A percentile compares a stretch with the other conserved stretches of the same genome.
Conservation (phyloP, 2,888 invertebrate species). For the Apamea crenata region DNA sequence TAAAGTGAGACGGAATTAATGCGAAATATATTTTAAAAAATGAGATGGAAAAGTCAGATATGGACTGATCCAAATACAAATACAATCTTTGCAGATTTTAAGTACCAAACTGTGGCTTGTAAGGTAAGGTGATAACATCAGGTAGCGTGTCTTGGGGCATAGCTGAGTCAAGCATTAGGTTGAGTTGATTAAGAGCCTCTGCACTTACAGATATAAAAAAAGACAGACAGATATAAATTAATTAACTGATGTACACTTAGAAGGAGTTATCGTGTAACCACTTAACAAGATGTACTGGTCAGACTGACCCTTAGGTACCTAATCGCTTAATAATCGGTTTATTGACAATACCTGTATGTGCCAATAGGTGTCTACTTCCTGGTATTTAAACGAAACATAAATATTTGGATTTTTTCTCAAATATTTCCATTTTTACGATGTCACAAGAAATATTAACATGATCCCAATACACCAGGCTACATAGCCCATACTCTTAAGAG, state of each 20-base stretch:
- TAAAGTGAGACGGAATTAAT: background rate
- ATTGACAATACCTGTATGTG: background rate
- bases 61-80: background rate
- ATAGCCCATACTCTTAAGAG: background rate
- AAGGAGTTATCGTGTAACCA: background rate
- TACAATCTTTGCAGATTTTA: background rate
- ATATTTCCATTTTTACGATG: background rate
- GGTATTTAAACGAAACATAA: slow-evolving; percentile 7
- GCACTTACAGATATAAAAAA: background rate
- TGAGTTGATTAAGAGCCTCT: background rate
- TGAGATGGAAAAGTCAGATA: background rate
- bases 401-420: background rate
- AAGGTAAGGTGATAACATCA: background rate
- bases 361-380: background rate
- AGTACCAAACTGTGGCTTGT: background rate
- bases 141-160: background rate
- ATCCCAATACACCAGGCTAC: slow-evolving; percentile 2
- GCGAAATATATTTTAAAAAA: background rate
- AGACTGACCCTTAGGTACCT: background rate
- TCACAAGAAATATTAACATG: background rate
- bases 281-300: background rate
- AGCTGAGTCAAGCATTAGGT: background rate
- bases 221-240: background rate
- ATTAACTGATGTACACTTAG: background rate
- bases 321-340: background rate